Percentiles rank a stretch among this genome's conserved stretches.
phyloP scores from a whole-genome alignment of 2,888 invertebrate genomes.

The Zhuqinia jingwanae region DNA sequence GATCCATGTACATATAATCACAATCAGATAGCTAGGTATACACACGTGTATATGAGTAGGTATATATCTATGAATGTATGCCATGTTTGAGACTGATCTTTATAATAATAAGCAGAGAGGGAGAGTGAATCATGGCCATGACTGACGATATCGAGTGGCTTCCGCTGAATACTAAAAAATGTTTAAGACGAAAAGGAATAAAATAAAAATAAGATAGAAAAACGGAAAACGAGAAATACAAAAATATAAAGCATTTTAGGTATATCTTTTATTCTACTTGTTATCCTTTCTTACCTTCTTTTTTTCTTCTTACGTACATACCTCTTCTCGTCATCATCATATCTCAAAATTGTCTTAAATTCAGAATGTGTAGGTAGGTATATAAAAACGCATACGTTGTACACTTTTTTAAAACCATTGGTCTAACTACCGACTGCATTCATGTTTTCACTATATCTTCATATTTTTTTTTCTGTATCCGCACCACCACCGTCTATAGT shows the following conservation, averaged over 20 bases:
- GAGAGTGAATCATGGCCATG: constrained; percentile 11
- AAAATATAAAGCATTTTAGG: constrained; percentile 43
- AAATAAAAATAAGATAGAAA: constrained; percentile 6
- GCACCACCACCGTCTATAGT: background rate
- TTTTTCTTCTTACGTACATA: background rate
- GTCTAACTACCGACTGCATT: background rate
- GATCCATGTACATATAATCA: background rate
- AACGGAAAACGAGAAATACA: constrained; percentile 9
- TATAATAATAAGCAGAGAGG: background rate
- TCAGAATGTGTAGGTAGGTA: too few species aligned
- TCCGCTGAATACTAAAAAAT: constrained; percentile 51
- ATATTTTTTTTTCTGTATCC: background rate
- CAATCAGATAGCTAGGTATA: too few species aligned
- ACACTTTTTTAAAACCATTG: background rate
- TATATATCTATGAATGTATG: too few species aligned
- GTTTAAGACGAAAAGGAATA: background rate
- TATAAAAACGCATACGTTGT: background rate
- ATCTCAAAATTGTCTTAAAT: too few species aligned
- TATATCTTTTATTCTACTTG: background rate
- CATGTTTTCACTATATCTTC: background rate
- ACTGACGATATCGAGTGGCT: constrained; percentile 43
- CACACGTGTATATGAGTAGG: too few species aligned
- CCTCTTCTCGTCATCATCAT: too few species aligned
- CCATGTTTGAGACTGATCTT: background rate
- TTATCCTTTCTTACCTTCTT: background rate